These are phyloP conservation scores for Diadromus collaris DNA, from an alignment of 2,888 invertebrate species.

Conservation along the genomic window DNA sequence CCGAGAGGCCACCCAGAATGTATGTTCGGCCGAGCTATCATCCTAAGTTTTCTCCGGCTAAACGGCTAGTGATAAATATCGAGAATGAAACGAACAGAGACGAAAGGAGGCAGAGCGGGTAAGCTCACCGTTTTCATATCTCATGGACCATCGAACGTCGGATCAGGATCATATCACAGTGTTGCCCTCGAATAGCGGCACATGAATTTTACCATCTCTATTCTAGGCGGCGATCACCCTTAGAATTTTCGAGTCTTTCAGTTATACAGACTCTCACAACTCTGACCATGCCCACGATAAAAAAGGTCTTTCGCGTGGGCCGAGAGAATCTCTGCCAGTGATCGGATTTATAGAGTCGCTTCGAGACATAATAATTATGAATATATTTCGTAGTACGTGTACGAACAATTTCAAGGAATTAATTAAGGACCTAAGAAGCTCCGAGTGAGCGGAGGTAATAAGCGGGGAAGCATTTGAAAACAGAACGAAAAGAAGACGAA, in stretches of 20 bases:
- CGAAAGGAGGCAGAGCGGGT: slow-evolving; percentile 11
- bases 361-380: too few relatives aligned
- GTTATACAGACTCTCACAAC: slow-evolving; percentile 27
- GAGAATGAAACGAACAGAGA: slow-evolving; percentile 42
- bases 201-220: slow-evolving; percentile 36
- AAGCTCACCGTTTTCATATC: slow-evolving; percentile 59
- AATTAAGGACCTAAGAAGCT: slow-evolving; percentile 4
- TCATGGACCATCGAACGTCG: slow-evolving; percentile 57
- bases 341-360: too few relatives aligned
- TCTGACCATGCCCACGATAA: neutral
- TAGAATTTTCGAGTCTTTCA: slow-evolving; percentile 42
- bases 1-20: slow-evolving; percentile 63
- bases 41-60: slow-evolving; percentile 67
- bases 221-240: slow-evolving; percentile 33
- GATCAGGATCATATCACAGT: slow-evolving; percentile 48
- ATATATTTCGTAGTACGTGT: neutral
- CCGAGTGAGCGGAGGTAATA: neutral
- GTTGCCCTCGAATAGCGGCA: slow-evolving; percentile 33
- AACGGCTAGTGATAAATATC: slow-evolving; percentile 71
- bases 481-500: slow-evolving; percentile 9
- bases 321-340: neutral
- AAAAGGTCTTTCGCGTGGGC: neutral
- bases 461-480: slow-evolving; percentile 16
- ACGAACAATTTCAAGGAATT: neutral
- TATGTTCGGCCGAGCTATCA: slow-evolving; percentile 63